phyloP scores from a whole-genome alignment of 2,888 invertebrate species.

The Sympetrum striolatum region DNA sequence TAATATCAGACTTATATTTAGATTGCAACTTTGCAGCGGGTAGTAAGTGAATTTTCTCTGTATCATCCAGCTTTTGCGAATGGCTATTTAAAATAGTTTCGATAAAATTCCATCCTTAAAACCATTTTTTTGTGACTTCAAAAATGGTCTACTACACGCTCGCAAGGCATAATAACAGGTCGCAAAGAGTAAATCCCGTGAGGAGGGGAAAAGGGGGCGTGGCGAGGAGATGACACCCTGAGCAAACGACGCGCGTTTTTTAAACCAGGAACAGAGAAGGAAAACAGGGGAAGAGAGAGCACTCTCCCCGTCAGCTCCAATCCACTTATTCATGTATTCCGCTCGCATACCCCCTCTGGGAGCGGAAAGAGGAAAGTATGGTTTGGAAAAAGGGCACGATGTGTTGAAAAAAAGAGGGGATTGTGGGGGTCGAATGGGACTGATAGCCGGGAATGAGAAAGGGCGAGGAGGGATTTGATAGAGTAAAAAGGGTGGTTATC shows the following conservation, averaged over 20 bases:
- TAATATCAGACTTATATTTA: too few species aligned
- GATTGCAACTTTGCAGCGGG: too few species aligned
- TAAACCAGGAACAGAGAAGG: neutral
- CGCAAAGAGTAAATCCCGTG: neutral
- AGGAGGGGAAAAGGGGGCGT: neutral
- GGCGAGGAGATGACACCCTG: constrained; percentile 3
- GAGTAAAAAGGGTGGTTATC: neutral
- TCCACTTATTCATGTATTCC: constrained; percentile 41
- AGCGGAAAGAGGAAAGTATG: neutral
- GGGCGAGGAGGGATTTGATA: neutral
- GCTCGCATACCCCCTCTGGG: constrained; percentile 4
- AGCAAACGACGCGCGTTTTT: constrained; percentile 20
- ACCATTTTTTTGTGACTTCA: too few species aligned
- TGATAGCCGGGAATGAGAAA: neutral
- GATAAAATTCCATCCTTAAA: too few species aligned
- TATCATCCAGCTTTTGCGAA: too few species aligned
- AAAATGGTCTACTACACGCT: too few species aligned
- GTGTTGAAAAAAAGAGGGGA: neutral
- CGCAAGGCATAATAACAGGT: too few species aligned
- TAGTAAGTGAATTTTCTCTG: too few species aligned
- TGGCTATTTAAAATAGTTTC: too few species aligned
- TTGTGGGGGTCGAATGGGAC: neutral
- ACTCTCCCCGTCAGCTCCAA: constrained; percentile 27
- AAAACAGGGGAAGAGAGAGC: neutral
- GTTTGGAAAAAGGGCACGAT: neutral